Conservation (phyloP, 2,797 vertebrate genomes). For the Girardinus metallicus region DNA sequence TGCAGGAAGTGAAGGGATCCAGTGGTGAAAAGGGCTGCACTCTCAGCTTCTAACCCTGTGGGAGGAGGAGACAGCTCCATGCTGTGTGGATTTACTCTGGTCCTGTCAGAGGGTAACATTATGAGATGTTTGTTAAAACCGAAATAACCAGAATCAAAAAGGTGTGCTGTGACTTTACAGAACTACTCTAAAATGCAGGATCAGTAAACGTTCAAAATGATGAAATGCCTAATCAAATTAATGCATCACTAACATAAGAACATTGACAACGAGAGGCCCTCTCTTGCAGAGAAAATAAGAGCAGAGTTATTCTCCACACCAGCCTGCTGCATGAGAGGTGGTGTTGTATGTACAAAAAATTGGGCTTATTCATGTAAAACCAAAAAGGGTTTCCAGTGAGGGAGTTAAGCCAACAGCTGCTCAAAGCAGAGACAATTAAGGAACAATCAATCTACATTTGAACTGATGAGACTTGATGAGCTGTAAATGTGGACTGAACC, state of each 20-base stretch:
- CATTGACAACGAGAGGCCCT: neutral
- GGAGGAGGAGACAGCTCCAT: slow-evolving; percentile 79
- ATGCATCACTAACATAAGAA: neutral
- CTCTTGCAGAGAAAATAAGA: neutral
- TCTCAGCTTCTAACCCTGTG: slow-evolving; percentile 71
- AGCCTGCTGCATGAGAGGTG: neutral
- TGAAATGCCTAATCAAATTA: neutral
- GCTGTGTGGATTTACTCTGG: neutral
- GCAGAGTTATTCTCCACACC: neutral
- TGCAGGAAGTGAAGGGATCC: slow-evolving; percentile 77
- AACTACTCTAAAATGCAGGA: neutral
- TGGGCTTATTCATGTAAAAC: neutral
- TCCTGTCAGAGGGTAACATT: neutral
- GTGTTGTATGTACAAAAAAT: neutral
- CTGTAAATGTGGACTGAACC: neutral
- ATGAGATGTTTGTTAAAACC: neutral
- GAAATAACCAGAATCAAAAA: neutral
- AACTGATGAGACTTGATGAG: neutral
- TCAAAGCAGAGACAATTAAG: neutral
- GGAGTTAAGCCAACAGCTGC: neutral
- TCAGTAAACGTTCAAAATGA: neutral
- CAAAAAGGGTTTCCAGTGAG: neutral
- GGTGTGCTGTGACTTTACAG: neutral
- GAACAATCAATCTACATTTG: neutral
- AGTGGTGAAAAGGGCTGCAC: slow-evolving; percentile 74